phyloP scores from a whole-genome alignment of 2,888 invertebrate genomes.

The Dyspetes luteomarginatus region DNA sequence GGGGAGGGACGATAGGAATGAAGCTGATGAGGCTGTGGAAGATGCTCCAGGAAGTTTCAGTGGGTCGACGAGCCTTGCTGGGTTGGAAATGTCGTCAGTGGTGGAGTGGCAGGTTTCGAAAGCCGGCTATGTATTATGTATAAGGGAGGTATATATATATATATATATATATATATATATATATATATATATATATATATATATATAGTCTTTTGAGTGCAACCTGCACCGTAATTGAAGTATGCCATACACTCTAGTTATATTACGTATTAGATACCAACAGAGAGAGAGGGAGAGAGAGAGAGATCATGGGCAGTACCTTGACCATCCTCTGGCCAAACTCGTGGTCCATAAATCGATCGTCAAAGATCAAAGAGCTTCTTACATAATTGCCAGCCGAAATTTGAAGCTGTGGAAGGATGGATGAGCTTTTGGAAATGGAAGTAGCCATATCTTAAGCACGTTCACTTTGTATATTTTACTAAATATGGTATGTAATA shows the following conservation, averaged over 20 bases:
- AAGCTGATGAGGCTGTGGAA: conserved; percentile 34
- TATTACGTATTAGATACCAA: conserved; percentile 25
- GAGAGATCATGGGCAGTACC: conserved; percentile 13
- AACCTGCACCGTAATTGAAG: not conserved
- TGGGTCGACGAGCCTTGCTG: conserved; percentile 7
- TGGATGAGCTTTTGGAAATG: conserved; percentile 9
- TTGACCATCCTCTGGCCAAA: conserved; percentile 33
- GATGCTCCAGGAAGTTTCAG: conserved; percentile 23
- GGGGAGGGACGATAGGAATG: not conserved
- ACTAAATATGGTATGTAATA: too few relatives aligned
- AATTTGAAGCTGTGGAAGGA: conserved; percentile 8
- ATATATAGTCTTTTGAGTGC: not conserved
- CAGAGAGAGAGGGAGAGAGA: not conserved
- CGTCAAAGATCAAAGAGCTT: conserved; percentile 52
- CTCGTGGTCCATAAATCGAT: conserved; percentile 41
- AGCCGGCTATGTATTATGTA: not conserved
- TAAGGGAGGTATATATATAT: not conserved
- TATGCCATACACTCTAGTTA: not conserved
- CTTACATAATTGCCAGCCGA: conserved; percentile 42
- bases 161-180: too few relatives aligned
- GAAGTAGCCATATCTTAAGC: not conserved
- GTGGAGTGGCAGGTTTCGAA: conserved; percentile 1
- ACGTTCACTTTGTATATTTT: too few relatives aligned
- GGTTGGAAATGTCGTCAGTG: conserved; percentile 2
- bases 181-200: too few relatives aligned